Base-by-base conservation (phyloP, 2,113 vertebrate species). In the Toxotes chatareus region DNA sequence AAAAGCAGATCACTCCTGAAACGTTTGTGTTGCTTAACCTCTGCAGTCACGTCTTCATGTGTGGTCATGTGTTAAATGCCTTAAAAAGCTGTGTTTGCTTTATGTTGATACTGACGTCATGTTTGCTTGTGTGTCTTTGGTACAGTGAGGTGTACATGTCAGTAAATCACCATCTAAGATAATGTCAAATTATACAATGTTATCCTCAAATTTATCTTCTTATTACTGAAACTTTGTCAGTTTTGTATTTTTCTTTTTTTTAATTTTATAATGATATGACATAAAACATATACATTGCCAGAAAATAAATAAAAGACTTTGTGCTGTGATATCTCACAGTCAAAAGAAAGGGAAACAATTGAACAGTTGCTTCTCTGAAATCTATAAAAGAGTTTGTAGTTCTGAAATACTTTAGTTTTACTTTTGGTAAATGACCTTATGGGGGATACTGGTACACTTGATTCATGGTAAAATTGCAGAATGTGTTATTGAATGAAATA, bases 51-150 rank as follows among this genome's bases (percentile, higher is more conserved):
- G 61, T 84, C 69, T 51, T 80, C 62, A 53, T 89, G 53, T 87
- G 55, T 31, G 66, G 49, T 77, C 57, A 61, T 69, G 70, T 90
- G 73, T 90, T 62, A 42, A 69, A 87, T 82, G 87, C 88, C 86
- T 88, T 88, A 90, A 84, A 83, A 59, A 72, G 64, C 76, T 63
- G 70, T 86, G 27, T 77, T 85, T 64, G 69, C 64, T 90, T 79
- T 77, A 36, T 79, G 59, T 87, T 90, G 42, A 73, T 81, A 31
- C 66, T 65, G 44, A 53, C 73, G 74, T 74, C 62, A 51, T 27
- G 34, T 84, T 76, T 89, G 57, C 72, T 59, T 47, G 59, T 77
- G 51, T 69, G 51, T 87, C 51, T 79, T 65, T 71, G 69, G 83
- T 84, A 51, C 86, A 71, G 74, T 90, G 81, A 73, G 42, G 40